Evolutionary conservation across 2,113 vertebrate species (phyloP), one percentile per base, ranked within the genome.

Genomic region (Calcarius ornatus): DNA sequence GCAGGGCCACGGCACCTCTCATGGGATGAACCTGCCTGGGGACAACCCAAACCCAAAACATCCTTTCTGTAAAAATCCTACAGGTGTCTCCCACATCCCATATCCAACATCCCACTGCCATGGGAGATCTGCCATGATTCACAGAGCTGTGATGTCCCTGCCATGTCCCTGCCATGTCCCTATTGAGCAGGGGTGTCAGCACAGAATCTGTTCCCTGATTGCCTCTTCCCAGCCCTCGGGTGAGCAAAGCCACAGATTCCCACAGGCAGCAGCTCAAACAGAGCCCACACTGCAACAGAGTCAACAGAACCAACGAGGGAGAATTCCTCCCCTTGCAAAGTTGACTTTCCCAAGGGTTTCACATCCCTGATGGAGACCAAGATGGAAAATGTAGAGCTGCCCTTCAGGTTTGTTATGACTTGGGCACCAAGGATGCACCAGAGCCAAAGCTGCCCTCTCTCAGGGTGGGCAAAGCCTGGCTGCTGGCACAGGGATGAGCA

Each of bases 41-140:
- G 15, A 68, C 47, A 84, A 17, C 16, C 38, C 28, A 6, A 35
- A 6, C 23, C 28, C 33, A 28, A 24, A 33, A 18, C 51, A 30
- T 30, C 16, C 51, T 11, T n/a, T 19, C 25, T 37, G 25, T 12
- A 5, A 6, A 18, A 24, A 64, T 3, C 31, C 27, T 20, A 21
- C 9, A 25, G 33, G 0, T 31, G 22, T 25, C 60, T 35, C 38
- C 51, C 21, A 27, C 14, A 10, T 23, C 31, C 17, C 48, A 48
- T 1, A 24, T 24, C 24, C 27, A 16, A 23, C 10, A 24, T 33
- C 38, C 27, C 25, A 21, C 10, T 31, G 66, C 21, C 31, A 23
- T 0, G 4, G 27, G 47, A 45, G 57, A 31, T 16, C 1, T 28
- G 37, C 45, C 3, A 13, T 1, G 10, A 8, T 9, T 27, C 0